Base-by-base conservation (phyloP, 2,888 invertebrate species). In the Hetaerina titia region DNA sequence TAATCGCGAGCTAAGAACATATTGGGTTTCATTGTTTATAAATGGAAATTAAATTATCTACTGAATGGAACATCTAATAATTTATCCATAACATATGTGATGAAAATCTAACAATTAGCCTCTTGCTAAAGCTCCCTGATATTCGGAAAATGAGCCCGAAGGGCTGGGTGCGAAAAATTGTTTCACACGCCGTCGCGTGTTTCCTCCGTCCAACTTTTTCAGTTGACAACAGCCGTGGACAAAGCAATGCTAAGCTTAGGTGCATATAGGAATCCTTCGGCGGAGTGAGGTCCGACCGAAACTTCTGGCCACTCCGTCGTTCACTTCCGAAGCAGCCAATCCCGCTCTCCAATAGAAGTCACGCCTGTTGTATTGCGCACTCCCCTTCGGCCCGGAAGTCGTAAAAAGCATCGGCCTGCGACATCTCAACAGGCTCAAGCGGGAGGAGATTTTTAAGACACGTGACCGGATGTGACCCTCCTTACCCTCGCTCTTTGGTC, bases 341-440 rank as follows among this genome's bases (percentile, higher is more conserved):
- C 22, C 69, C n/a, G 25, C 81, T 31, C 6, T n/a, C 45, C 45
- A 45, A 45, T 45, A 4, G 31, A 7, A 31, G 81, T 69, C 69
- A 56, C 92, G 17, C 22, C 19, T 22, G 89, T 45, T 57, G 22
- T 89, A 89, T 57, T 92, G 56, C 81, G 31, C 89, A 89, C 92
- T 92, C 92, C 69, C 92, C 22, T 92, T 81, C 31, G 25, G 92
- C 92, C 92, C 92, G 92, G 92, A 92, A 92, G 92, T 92, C 92
- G 92, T 92, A 63, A 92, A 92, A 92, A 92, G 92, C 92, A 92
- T 92, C 69, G 92, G 92, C 17, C 92, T 92, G 92, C 92, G 92
- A 92, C 92, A 92, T 92, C 92, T 92, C 92, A 92, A 69, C 92
- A 69, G 69, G 15, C 60, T 17, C 11, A 19, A 81, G 81, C 31